A percentile compares a stretch with the other conserved stretches of the same genome.
Evolutionary conservation across 1,140 invertebrate genomes (phyloP).

Genomic region (Asbolus verrucosus): DNA sequence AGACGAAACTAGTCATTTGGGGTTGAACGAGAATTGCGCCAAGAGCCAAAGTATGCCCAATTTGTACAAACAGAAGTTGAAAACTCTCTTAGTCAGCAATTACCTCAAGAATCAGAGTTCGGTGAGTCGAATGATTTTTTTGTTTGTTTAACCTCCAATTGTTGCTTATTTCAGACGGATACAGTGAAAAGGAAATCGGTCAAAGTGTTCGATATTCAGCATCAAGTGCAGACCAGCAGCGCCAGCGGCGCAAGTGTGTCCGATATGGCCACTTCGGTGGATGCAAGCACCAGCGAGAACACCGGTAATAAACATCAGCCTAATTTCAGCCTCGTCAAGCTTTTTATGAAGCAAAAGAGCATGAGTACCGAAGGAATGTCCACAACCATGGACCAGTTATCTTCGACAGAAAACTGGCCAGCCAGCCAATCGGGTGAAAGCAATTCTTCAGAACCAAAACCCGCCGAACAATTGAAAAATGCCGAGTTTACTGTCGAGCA

Average conservation of each 20-base stretch:
- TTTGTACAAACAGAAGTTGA: slow-evolving; percentile 66
- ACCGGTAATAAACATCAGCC: slow-evolving; percentile 68
- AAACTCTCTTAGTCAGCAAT: slow-evolving; percentile 50
- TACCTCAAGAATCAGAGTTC: slow-evolving; percentile 67
- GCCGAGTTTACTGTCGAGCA: slow-evolving; percentile 51
- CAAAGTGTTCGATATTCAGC: slow-evolving; percentile 76
- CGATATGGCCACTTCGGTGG: slow-evolving; percentile 69
- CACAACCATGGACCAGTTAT: slow-evolving; percentile 74
- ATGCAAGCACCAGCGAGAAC: slow-evolving; percentile 63
- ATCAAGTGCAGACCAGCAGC: slow-evolving; percentile 65
- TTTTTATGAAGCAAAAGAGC: slow-evolving; percentile 92
- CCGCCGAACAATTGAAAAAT: slow-evolving; percentile 45
- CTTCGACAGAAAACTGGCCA: slow-evolving; percentile 69
- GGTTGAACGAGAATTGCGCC: slow-evolving; percentile 65
- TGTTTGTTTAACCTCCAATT: not conserved
- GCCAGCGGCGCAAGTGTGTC: slow-evolving; percentile 67
- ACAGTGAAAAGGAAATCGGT: slow-evolving; percentile 69
- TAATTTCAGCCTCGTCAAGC: slow-evolving; percentile 85
- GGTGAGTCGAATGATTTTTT: slow-evolving; percentile 68
- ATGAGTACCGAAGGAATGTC: slow-evolving; percentile 76
- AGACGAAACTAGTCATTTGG: slow-evolving; percentile 66
- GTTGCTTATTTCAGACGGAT: slow-evolving; percentile 65
- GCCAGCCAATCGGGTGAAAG: slow-evolving; percentile 65
- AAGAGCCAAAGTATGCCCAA: slow-evolving; percentile 85
- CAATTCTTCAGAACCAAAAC: slow-evolving; percentile 60